Evolutionary conservation across 1,140 invertebrate genomes (phyloP), one percentile per base, ranked within the genome.

Genomic region (Ctenoplectra terminalis): DNA sequence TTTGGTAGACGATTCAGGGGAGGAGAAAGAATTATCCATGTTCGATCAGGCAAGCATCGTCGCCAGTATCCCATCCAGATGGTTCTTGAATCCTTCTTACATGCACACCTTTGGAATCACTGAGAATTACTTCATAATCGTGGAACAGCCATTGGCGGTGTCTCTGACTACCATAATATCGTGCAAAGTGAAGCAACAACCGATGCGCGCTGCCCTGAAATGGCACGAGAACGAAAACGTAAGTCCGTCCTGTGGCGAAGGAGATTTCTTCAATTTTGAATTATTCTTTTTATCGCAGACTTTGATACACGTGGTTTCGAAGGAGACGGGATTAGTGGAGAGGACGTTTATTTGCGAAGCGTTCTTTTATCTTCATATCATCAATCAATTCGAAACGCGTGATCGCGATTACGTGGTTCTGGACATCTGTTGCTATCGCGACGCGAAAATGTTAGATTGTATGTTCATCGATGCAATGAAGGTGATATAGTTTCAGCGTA

Each of bases 21-120:
- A 87, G 26, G 67, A 86, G 54, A 86, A 63, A 60, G 81, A 91
- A 72, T 60, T 90, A n/a, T 94, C 95, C 34, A 97, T 97, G 95
- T 97, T 97, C 89, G 95, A 96, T 72, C 93, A 95, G 73, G 96
- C 96, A 0, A 93, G 94, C 71, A 95, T 97, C 56, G 95, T 97
- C n/a, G 96, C 95, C 9, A 94, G 93, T 3, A 87, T 98, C 75
- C 96, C 96, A 2, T 95, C 96, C 11, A 94, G 97, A 75, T 98
- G 97, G 96, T 92, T 94, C 5, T 88, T 97, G 7, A 95, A 97
- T 93, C 97, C 97, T 0, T 95, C 96, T 0, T 98, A 98, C 80
- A 98, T 98, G 96, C 98, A 98, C 89, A 97, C 97, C 15, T 98
- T 98, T 93, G 97, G 97, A 23, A 95, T 98, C 40, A 97, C 97